Evolutionary conservation across 2,797 vertebrate species (phyloP).

Genomic region (Antrozous pallidus): DNA sequence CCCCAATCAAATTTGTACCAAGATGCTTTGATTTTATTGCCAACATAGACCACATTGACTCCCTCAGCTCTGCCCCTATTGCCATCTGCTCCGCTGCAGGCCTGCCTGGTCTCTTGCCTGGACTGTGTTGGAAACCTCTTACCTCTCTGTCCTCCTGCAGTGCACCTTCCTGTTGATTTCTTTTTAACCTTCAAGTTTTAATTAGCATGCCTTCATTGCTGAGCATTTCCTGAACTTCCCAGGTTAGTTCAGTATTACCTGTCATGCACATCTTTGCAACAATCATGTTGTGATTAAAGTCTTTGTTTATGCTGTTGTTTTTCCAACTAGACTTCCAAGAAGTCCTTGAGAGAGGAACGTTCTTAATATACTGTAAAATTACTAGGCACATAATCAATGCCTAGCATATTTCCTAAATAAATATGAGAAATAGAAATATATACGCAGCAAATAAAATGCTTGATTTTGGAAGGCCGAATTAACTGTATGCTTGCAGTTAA

Average conservation of each 20-base stretch:
- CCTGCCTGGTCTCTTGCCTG: not conserved
- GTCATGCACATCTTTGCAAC: not conserved
- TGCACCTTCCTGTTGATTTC: not conserved
- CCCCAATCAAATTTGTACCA: not conserved
- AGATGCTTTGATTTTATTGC: not conserved
- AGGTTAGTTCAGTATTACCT: not conserved
- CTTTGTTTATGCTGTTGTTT: not conserved
- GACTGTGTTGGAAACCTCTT: not conserved
- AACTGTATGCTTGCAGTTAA: not conserved
- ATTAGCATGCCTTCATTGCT: not conserved
- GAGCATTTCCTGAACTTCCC: not conserved
- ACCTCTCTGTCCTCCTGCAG: not conserved
- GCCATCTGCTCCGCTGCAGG: not conserved
- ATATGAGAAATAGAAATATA: not conserved
- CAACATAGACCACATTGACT: not conserved
- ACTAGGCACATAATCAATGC: not conserved
- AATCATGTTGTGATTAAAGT: not conserved
- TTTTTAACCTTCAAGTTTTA: not conserved
- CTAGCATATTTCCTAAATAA: not conserved
- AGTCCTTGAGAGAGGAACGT: not conserved
- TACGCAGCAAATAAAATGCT: not conserved
- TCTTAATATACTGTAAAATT: not conserved
- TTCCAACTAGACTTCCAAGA: not conserved
- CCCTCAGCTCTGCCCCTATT: not conserved
- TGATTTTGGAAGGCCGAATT: not conserved